Percentiles rank a stretch among this genome's conserved stretches.
These are phyloP conservation scores for Cynocephalus volans DNA, from an alignment of 2,113 vertebrate genomes.

Conservation along the genomic window DNA sequence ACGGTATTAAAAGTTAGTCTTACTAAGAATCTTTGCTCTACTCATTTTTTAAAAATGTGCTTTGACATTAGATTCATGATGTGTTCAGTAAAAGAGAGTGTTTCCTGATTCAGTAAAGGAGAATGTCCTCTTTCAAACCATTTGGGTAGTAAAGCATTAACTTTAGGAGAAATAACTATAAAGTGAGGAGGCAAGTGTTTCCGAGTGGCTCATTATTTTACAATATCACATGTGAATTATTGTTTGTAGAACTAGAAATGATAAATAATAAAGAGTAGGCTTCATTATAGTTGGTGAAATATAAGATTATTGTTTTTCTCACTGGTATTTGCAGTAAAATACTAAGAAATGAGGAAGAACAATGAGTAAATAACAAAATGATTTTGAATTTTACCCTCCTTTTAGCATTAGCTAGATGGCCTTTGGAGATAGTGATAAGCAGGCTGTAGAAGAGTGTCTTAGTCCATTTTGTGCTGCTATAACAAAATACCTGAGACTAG, in stretches of 20 bases:
- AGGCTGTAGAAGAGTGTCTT: neutral
- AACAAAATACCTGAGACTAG: neutral
- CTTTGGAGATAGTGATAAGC: neutral
- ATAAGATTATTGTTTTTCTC: neutral
- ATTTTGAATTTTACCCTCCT: neutral
- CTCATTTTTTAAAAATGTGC: neutral
- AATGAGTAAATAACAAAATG: slow-evolving; percentile 8
- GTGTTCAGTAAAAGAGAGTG: neutral
- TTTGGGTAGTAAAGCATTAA: slow-evolving; percentile 53
- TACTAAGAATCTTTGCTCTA: neutral
- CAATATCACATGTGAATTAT: slow-evolving; percentile 1
- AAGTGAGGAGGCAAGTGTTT: slow-evolving; percentile 37
- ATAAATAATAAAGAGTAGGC: neutral
- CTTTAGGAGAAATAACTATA: neutral
- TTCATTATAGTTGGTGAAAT: neutral
- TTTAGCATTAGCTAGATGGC: neutral
- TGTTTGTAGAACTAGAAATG: neutral
- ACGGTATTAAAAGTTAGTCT: neutral
- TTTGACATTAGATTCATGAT: slow-evolving; percentile 23
- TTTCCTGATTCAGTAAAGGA: neutral
- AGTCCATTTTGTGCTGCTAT: neutral
- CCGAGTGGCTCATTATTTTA: neutral
- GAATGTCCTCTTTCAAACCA: neutral
- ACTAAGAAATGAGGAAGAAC: slow-evolving; percentile 11
- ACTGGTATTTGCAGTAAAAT: slow-evolving; percentile 8